phyloP scores from a whole-genome alignment of 1,140 invertebrate genomes.

The Harlomillsia oculata region DNA sequence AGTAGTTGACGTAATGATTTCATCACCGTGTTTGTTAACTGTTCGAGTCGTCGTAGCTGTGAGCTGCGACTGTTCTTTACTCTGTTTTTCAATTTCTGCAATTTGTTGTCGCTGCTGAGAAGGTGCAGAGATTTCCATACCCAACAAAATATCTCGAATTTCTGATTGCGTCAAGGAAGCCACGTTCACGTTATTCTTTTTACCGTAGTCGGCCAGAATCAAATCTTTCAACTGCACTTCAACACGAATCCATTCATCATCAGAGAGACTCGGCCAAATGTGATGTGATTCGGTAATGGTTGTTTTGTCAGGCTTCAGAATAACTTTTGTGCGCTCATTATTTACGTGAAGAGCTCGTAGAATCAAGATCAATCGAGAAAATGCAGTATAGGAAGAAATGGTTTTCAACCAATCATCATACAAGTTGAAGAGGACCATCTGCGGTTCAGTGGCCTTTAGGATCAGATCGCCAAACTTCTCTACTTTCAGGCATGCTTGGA shows the following conservation, averaged over 20 bases:
- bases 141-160: constrained; percentile 97
- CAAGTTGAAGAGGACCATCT: constrained; percentile 99
- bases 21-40: constrained; percentile 98
- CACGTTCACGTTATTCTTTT: constrained; percentile 99
- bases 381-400: constrained; percentile 90
- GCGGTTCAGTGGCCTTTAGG: constrained; percentile 96
- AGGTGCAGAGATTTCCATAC: constrained; percentile 99
- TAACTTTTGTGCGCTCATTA: constrained; percentile 96
- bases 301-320: constrained; percentile 97
- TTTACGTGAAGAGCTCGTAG: constrained; percentile 95
- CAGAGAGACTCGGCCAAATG: constrained; percentile 94
- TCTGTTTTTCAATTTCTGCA: constrained; percentile 99
- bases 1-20: constrained; percentile 97
- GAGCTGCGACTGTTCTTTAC: constrained; percentile 96
- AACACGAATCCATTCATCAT: constrained; percentile 99
- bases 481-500: constrained; percentile 97
- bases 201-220: constrained; percentile 97
- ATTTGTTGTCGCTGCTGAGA: constrained; percentile 98
- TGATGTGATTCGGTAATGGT: constrained; percentile 98
- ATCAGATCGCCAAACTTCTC: constrained; percentile 99
- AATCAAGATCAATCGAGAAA: constrained; percentile 94
- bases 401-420: constrained; percentile 99
- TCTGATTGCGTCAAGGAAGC: constrained; percentile 97
- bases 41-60: constrained; percentile 96
- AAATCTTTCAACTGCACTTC: constrained; percentile 97